Evolutionary conservation across 2,888 invertebrate genomes (phyloP), one percentile per base, ranked within the genome.

Genomic region (Hemicrepidius hirtus): DNA sequence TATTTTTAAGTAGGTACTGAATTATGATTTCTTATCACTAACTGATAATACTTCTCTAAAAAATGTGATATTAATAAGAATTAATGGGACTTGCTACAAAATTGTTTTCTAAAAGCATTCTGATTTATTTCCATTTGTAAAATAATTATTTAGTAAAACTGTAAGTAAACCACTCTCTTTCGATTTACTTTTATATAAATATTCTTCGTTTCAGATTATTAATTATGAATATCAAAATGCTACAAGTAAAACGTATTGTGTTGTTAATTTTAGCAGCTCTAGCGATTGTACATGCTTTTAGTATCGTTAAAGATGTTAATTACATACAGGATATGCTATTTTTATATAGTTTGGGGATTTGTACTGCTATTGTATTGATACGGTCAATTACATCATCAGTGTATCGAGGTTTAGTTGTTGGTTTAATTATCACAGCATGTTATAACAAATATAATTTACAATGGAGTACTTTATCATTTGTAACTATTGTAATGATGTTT

Each of bases 401-500:
- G n/a, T 44, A 55, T 18, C 28, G 66, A 28, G 18, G 55, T 28
- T 28, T 53, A 13, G 10, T 57, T n/a, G 55, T 55, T 32, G 66
- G 49, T 13, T 12, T 59, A 1, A 50, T 60, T 37, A 49, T 60
- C 32, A 49, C 49, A 12, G 60, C 46, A 12, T 60, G 46, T 13
- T 60, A 59, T 28, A 46, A 40, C 13, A 59, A 44, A 37, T 60
- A 24, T 12, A 37, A 21, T 2, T 68, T 68, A n/a, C 16, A 68
- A 35, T 70, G 69, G 69, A 64, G 64, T 28, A 70, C 69, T 24
- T 50, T 70, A n/a, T 53, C 32, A 10, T 35, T 64, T 18, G 41
- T 46, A 21, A 55, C 35, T 53, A 21, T 64, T 64, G 12, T 70
- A 35, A 37, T 70, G 32, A 13, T 70, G 57, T 70, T 50, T 46